Evolutionary conservation across 2,888 invertebrate species (phyloP).

Genomic region (Drosophila limbata): DNA sequence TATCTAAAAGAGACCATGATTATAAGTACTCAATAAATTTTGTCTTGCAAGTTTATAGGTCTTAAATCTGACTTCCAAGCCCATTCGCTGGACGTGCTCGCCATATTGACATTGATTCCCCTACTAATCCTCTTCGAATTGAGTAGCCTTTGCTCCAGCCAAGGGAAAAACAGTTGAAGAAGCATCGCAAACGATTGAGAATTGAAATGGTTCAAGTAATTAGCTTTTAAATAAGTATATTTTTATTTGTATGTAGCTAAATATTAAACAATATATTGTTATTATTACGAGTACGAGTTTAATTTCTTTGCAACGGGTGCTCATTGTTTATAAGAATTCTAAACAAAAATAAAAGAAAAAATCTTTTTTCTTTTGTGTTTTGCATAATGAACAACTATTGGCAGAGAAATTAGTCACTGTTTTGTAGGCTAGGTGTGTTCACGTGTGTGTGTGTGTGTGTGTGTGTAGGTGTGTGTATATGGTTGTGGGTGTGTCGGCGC

Average conservation of each 20-base stretch:
- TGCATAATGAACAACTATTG: constrained; percentile 82
- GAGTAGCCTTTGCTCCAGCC: background rate
- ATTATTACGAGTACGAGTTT: constrained; percentile 69
- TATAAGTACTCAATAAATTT: no score
- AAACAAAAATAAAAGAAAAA: background rate
- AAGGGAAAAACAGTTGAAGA: background rate
- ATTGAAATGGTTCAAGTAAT: background rate
- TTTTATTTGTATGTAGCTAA: constrained; percentile 46
- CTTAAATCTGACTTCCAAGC: no score
- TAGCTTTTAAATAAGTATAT: constrained; percentile 40
- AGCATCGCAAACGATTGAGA: constrained; percentile 11
- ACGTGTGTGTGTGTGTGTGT: background rate
- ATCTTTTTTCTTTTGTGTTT: constrained; percentile 17
- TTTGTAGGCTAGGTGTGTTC: constrained; percentile 40
- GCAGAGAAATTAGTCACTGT: constrained; percentile 75
- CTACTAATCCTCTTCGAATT: constrained; percentile 4
- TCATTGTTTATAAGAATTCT: constrained; percentile 60
- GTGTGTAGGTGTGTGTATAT: constrained; percentile 17
- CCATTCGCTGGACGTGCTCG: constrained; percentile 51
- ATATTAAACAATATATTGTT: constrained; percentile 56
- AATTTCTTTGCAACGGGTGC: constrained; percentile 83
- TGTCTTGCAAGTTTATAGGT: no score
- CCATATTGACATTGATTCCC: constrained; percentile 11
- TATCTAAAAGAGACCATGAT: no score
- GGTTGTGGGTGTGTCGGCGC: background rate